These are phyloP conservation scores for Laterallus jamaicensis DNA, from an alignment of 2,113 vertebrate species.

Conservation along the genomic window DNA sequence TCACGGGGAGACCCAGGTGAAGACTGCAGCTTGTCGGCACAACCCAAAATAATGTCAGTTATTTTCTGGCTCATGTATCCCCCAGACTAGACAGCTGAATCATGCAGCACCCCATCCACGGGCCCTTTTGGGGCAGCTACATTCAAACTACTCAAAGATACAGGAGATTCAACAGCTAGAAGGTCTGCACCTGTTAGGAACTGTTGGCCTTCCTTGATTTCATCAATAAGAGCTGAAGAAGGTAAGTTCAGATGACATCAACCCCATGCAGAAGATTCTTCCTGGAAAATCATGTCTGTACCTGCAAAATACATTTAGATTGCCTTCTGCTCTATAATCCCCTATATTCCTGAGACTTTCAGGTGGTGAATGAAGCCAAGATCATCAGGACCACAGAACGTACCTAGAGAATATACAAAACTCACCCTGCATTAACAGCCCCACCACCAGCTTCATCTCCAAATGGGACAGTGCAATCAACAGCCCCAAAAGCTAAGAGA, in stretches of 20 bases:
- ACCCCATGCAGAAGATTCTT: not conserved
- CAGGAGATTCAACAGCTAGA: not conserved
- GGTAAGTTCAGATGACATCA: not conserved
- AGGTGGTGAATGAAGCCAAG: not conserved
- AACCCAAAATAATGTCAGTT: not conserved
- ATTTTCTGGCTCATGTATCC: accelerated
- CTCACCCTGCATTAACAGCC: not conserved
- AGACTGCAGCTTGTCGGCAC: not conserved
- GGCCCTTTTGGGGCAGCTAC: not conserved
- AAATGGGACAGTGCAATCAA: not conserved
- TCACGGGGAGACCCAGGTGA: not conserved
- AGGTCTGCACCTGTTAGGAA: not conserved
- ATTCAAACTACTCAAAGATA: not conserved
- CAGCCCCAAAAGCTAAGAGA: not conserved
- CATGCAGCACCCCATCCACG: not conserved
- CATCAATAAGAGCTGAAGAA: not conserved
- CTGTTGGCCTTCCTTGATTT: not conserved
- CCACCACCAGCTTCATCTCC: not conserved
- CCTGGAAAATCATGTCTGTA: not conserved
- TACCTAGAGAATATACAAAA: not conserved
- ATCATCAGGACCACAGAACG: not conserved
- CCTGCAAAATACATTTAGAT: accelerated
- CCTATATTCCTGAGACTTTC: not conserved
- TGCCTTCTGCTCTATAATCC: not conserved
- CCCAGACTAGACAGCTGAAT: not conserved